Base-by-base conservation (phyloP, 2,113 vertebrate species). In the Hippoglossus stenolepis region DNA sequence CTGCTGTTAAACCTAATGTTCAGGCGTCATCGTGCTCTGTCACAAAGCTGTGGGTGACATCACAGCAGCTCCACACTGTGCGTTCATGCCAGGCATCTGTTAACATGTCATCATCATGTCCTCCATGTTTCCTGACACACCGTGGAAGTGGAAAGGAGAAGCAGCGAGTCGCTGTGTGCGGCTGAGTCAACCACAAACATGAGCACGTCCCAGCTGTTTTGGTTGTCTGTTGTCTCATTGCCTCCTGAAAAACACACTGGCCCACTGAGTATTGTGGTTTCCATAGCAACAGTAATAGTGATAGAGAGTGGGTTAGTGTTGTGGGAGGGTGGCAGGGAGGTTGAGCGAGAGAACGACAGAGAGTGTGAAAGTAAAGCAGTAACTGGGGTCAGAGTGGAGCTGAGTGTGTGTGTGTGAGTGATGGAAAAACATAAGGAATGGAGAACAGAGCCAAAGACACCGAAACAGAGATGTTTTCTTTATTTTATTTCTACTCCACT, bases 241-340 rank as follows among this genome's bases (percentile, higher is more conserved):
- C 31, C 0, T 3, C 24, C 26, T 69, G 63, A 56, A 78, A 54
- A 73, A 78, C 70, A 79, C 67, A 60, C 40, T 56, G 71, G 76
- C 77, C 85, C 75, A 81, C 79, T 91, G 85, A 91, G 89, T 83
- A 82, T 82, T 87, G 76, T 84, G 85, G 92, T 94, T 94, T 85
- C 94, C 88, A 94, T 94, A 90, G 93, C 87, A 94, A 94, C 93
- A 83, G 78, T 40, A 65, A 73, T 51, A 75, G 81, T 85, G 89
- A 86, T 90, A 83, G 85, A 45, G 84, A 90, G 79, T 74, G 76
- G 67, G 77, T 21, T 67, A 74, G 43, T 59, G 67, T 51, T 51
- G 65, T 69, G 63, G 53, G 66, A 62, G 66, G 47, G 49, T 14
- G 35, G 35, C 35, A 10, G 35, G 12, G 51, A 53, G 47, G 49